Base-by-base conservation (phyloP, 1,140 invertebrate genomes). In the Euura lappo region DNA sequence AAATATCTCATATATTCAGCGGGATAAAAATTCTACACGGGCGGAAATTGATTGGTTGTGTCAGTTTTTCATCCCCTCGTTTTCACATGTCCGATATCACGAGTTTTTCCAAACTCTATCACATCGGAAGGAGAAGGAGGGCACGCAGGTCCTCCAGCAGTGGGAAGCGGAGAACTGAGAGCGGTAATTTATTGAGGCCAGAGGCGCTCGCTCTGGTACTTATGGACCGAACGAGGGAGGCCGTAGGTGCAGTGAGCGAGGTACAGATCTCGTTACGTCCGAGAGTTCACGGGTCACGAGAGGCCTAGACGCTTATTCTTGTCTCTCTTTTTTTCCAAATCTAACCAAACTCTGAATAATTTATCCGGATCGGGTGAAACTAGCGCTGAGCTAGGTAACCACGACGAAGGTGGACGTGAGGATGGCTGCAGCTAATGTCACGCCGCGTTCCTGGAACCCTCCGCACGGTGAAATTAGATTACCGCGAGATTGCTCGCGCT, bases 391-490 rank as follows among this genome's bases (percentile, higher is more conserved):
- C 28, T 28, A 28, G 28, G 28, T 28, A 28, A 1, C 28, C 1
- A 28, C 28, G 28, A 28, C 28, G 28, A 28, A 28, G 77, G 47
- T 69, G 43, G 10, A 68, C 28, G 7, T 44, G 80, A 84, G 81
- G 79, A 81, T 83, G 79, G 78, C 79, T 79, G 28, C 28, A 81
- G 79, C 79, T 83, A 83, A 83, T 83, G 79, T 82, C 81, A 81
- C 78, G 78, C 77, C 81, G 80, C 82, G 79, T 83, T 85, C 83
- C 79, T 79, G 80, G 81, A 84, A 86, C 72, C 78, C 81, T 84
- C 82, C 78, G 81, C 82, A 84, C 82, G 79, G 77, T 84, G 81
- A 84, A 84, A 85, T 85, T 86, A 84, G 82, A 85, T 84, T 85
- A 85, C 80, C 77, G 78, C 80, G 79, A 83, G 81, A 85, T 84